phyloP scores from a whole-genome alignment of 2,797 vertebrate genomes.

The Tokudaia muenninki region DNA sequence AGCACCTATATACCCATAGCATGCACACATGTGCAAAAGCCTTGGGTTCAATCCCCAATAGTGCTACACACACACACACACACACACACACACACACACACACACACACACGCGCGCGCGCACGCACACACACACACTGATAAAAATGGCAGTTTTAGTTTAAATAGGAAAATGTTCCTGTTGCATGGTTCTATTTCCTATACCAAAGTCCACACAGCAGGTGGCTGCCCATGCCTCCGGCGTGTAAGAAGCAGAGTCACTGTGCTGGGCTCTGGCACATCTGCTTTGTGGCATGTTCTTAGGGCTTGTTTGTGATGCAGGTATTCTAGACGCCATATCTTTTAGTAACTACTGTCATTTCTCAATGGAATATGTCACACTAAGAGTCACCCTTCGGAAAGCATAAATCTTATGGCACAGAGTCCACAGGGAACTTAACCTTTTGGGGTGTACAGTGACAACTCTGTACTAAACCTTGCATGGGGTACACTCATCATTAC shows the following conservation, averaged over 20 bases:
- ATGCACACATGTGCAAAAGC: not conserved
- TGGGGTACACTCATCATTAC: rapidly evolving
- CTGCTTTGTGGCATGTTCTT: not conserved
- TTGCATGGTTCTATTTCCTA: not conserved
- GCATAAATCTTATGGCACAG: not conserved
- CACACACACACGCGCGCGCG: too few relatives aligned
- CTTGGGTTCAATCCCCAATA: not conserved
- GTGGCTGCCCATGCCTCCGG: not conserved
- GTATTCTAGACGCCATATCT: too few relatives aligned
- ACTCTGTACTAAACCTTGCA: not conserved
- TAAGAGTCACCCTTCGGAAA: not conserved
- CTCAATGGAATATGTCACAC: not conserved
- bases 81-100: not conserved
- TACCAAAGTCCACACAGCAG: not conserved
- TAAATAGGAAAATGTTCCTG: too few relatives aligned
- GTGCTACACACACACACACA: not conserved
- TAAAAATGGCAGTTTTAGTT: too few relatives aligned
- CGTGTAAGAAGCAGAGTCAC: not conserved
- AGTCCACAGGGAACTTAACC: not conserved
- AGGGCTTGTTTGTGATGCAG: rapidly evolving
- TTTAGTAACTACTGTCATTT: not conserved
- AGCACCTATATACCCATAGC: not conserved
- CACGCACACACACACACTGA: not conserved
- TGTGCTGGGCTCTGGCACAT: not conserved
- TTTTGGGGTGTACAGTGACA: not conserved